Evolutionary conservation across 2,888 invertebrate species (phyloP).

Genomic region (Oasisia sp.): DNA sequence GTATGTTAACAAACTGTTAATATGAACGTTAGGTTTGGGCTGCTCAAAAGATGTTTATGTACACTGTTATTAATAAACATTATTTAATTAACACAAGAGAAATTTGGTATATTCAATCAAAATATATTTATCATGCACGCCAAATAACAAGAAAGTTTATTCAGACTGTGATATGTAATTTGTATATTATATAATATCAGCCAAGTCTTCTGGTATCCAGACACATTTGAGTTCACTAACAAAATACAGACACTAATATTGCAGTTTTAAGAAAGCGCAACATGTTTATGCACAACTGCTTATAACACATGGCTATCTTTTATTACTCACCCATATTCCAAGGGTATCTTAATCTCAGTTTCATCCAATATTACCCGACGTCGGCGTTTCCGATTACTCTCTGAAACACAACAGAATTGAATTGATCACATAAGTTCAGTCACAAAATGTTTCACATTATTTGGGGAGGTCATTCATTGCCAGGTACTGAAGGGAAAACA

Average conservation of each 20-base stretch:
- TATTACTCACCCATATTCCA: slow-evolving; percentile 73
- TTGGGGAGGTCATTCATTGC: no score
- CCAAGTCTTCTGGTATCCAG: not conserved
- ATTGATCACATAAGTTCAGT: not conserved
- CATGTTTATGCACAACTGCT: not conserved
- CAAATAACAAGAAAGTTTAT: no score
- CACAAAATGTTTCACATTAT: no score
- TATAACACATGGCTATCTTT: not conserved
- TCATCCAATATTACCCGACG: slow-evolving; percentile 70
- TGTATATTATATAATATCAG: not conserved
- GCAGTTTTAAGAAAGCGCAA: not conserved
- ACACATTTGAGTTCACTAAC: not conserved
- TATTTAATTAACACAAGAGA: not conserved
- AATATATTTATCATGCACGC: not conserved
- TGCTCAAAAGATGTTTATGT: not conserved
- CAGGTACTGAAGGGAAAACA: no score
- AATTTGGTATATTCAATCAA: not conserved
- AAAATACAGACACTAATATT: not conserved
- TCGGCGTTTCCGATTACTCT: slow-evolving; percentile 29
- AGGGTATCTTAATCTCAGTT: slow-evolving; percentile 74
- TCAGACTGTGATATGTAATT: not conserved
- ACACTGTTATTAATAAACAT: not conserved
- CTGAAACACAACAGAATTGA: slow-evolving; percentile 3
- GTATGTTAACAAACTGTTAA: not conserved
- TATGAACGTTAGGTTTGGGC: not conserved